Percentiles rank a stretch among this genome's conserved stretches.
phyloP scores from a whole-genome alignment of 1,140 invertebrate species.

The Drosophila arizonae region DNA sequence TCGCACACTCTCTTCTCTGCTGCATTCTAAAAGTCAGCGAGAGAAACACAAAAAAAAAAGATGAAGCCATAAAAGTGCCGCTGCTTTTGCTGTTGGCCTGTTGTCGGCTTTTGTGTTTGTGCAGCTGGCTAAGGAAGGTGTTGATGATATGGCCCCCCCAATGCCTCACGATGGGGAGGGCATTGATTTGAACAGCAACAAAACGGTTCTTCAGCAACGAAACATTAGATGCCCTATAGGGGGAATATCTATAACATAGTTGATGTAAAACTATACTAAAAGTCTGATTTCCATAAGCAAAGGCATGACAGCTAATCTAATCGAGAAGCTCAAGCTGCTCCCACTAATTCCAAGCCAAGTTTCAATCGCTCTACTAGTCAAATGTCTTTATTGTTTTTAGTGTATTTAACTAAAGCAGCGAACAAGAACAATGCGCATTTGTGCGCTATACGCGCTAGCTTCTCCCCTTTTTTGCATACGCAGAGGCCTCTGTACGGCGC shows the following conservation, averaged over 20 bases:
- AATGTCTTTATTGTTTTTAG: conserved; percentile 10
- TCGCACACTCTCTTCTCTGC: neutral
- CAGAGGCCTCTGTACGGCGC: neutral
- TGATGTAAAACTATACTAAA: neutral
- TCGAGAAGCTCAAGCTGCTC: too few species aligned
- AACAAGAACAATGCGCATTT: conserved; percentile 69
- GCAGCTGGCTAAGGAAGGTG: conserved; percentile 65
- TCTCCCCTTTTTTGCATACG: conserved; percentile 51
- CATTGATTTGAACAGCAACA: conserved; percentile 34
- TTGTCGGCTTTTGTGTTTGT: conserved; percentile 53
- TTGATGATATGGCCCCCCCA: conserved; percentile 56
- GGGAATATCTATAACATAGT: neutral
- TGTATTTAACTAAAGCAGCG: conserved; percentile 12
- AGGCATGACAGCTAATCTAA: too few species aligned
- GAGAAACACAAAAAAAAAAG: conserved; percentile 23
- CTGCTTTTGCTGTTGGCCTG: conserved; percentile 48
- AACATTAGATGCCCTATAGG: conserved; percentile 5
- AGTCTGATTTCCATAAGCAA: too few species aligned
- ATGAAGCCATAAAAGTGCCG: conserved; percentile 76
- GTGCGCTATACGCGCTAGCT: conserved; percentile 53
- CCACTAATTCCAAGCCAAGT: neutral
- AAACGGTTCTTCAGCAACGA: conserved; percentile 17
- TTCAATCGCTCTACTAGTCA: neutral
- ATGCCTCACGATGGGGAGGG: conserved; percentile 16
- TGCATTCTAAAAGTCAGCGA: conserved; percentile 29